phyloP scores from a whole-genome alignment of 2,797 vertebrate species.

The Mallotus villosus region DNA sequence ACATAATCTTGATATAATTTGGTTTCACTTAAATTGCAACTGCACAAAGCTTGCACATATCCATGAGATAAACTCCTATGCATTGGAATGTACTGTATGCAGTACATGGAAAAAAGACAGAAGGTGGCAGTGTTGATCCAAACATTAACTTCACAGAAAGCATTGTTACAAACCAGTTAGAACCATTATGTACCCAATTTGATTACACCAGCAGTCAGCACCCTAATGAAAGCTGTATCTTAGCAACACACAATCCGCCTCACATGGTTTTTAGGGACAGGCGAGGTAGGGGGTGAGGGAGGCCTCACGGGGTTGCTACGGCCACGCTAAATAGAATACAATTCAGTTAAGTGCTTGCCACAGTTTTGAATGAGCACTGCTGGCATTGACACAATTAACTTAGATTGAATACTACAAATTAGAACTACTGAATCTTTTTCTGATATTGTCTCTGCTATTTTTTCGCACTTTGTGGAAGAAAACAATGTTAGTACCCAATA shows the following conservation, averaged over 20 bases:
- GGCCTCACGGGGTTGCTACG: background rate
- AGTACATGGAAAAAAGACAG: slow-evolving; percentile 2
- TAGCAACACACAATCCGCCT: slow-evolving; percentile 7
- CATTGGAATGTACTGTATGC: background rate
- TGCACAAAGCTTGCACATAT: background rate
- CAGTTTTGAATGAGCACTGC: background rate
- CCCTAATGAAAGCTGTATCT: slow-evolving; percentile 3
- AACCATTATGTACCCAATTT: background rate
- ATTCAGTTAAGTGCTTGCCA: background rate
- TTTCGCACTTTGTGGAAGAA: no score
- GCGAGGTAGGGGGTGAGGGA: slow-evolving; percentile 1
- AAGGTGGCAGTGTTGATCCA: slow-evolving; percentile 11
- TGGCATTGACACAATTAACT: background rate
- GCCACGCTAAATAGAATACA: background rate
- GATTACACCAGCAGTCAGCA: background rate
- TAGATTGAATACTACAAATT: background rate
- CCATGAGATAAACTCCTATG: background rate
- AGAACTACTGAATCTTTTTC: no score
- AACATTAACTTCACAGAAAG: background rate
- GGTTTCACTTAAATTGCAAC: background rate
- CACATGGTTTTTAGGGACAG: slow-evolving; percentile 1
- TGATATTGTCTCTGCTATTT: no score
- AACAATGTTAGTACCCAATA: no score
- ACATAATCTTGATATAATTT: background rate
- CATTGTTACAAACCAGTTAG: background rate